These are phyloP conservation scores for Todus mexicanus DNA, from an alignment of 2,797 vertebrate genomes.

Conservation along the genomic window DNA sequence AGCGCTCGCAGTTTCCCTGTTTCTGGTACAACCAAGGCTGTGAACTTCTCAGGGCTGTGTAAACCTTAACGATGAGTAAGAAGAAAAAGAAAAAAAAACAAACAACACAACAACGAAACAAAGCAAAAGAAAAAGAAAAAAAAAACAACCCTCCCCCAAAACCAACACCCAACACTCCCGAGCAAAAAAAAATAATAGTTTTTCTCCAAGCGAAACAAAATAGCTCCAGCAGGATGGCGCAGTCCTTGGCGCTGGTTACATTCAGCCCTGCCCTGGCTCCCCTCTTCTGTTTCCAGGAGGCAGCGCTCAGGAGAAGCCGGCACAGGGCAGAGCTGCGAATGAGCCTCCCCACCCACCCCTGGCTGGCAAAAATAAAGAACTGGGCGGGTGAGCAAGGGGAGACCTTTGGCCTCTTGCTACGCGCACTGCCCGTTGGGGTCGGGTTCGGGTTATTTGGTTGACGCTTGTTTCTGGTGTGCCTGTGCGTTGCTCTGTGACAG, in stretches of 20 bases:
- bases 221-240: fast-evolving
- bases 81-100: background rate
- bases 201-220: background rate
- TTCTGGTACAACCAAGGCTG: background rate
- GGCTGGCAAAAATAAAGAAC: background rate
- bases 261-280: too few species aligned
- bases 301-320: too few species aligned
- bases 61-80: background rate
- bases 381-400: background rate
- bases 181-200: too few species aligned
- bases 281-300: too few species aligned
- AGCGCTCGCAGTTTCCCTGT: background rate
- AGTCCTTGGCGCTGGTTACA: too few species aligned
- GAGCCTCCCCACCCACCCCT: too few species aligned
- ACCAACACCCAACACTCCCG: background rate
- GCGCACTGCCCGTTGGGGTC: fast-evolving
- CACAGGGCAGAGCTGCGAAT: background rate
- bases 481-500: fast-evolving
- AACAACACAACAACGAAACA: background rate
- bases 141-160: background rate
- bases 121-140: background rate
- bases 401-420: background rate
- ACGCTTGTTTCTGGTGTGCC: background rate
- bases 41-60: background rate
- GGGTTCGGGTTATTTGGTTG: background rate